Evolutionary conservation across 2,888 invertebrate genomes (phyloP).

Genomic region (Sphecodes monilicornis): DNA sequence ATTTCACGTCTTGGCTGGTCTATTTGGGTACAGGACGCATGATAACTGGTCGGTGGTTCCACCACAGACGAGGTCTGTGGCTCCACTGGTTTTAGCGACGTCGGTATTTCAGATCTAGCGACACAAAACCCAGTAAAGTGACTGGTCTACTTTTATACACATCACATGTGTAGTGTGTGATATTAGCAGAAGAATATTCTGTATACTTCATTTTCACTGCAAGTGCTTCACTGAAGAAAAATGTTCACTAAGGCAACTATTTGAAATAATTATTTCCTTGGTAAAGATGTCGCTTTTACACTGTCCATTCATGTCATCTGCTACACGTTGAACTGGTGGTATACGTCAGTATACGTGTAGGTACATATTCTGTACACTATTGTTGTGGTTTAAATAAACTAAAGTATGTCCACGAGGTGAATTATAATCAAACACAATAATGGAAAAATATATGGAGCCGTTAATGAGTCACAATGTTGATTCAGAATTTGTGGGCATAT

Average conservation of each 20-base stretch:
- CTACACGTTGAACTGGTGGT: neutral
- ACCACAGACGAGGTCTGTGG: no score
- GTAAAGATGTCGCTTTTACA: neutral
- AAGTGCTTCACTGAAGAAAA: neutral
- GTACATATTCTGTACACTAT: neutral
- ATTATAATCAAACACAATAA: slow-evolving; percentile 42
- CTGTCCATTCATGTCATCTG: neutral
- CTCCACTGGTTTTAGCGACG: neutral
- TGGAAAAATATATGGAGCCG: slow-evolving; percentile 76
- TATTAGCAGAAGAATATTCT: no score
- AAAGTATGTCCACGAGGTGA: slow-evolving; percentile 21
- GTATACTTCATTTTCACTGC: no score
- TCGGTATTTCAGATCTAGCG: neutral
- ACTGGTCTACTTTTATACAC: neutral
- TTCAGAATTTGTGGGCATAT: slow-evolving; percentile 78
- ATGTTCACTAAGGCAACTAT: neutral
- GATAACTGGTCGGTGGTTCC: no score
- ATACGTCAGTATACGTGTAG: no score
- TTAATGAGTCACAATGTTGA: slow-evolving; percentile 68
- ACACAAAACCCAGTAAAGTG: no score
- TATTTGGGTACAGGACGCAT: no score
- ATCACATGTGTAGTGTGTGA: no score
- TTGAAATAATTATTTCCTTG: neutral
- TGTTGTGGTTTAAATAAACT: slow-evolving; percentile 5
- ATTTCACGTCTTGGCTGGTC: no score